Evolutionary conservation across 2,113 vertebrate genomes (phyloP).

Genomic region (Corythaeola cristata): DNA sequence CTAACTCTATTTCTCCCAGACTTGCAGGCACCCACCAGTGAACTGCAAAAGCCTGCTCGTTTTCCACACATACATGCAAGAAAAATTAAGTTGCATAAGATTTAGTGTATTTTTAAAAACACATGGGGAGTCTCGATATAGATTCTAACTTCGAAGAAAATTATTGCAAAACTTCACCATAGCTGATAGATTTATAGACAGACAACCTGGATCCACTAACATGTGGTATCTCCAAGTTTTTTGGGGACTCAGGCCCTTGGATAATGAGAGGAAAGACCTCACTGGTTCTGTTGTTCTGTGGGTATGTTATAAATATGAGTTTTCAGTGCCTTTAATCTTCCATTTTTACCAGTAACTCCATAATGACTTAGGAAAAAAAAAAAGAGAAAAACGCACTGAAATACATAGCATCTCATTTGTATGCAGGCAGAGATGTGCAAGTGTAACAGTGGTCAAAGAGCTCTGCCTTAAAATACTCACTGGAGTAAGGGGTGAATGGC

Average conservation of each 20-base stretch:
- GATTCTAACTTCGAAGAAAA: not conserved
- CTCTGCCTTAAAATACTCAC: not conserved
- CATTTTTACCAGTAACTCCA: not conserved
- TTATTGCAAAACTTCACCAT: not conserved
- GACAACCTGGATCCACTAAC: not conserved
- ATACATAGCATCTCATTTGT: not conserved
- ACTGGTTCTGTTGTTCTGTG: not conserved
- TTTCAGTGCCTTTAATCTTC: not conserved
- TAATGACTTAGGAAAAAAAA: not conserved
- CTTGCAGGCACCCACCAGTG: not conserved
- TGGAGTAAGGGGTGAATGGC: not conserved
- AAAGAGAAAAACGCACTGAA: not conserved
- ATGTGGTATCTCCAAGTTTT: not conserved
- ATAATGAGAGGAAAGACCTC: not conserved
- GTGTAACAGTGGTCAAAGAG: not conserved
- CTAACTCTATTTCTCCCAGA: not conserved
- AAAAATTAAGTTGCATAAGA: not conserved
- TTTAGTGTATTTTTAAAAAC: not conserved
- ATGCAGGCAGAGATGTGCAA: not conserved
- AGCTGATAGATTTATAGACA: not conserved
- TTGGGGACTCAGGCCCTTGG: not conserved
- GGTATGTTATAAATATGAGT: accelerated
- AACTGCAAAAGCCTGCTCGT: not conserved
- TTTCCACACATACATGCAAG: not conserved
- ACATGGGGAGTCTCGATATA: not conserved